These are phyloP conservation scores for Cordilura impudica DNA, from an alignment of 2,888 invertebrate genomes.

Conservation along the genomic window DNA sequence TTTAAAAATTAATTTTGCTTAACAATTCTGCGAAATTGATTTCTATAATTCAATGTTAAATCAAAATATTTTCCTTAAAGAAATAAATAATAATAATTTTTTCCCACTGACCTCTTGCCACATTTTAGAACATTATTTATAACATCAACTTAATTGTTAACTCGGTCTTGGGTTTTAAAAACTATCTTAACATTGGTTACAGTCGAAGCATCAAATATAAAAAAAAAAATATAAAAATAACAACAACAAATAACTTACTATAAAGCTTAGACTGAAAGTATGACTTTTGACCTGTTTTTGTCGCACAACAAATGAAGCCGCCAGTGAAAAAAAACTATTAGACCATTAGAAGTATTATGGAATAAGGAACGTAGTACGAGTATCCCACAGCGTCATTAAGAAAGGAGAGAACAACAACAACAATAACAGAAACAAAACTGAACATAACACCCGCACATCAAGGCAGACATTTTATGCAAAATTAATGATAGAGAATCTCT, in stretches of 20 bases:
- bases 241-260: slow-evolving; percentile 23
- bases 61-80: slow-evolving; percentile 40
- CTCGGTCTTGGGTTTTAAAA: slow-evolving; percentile 9
- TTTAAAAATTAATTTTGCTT: too few species aligned
- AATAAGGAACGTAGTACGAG: background rate
- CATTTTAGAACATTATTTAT: slow-evolving; percentile 30
- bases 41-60: slow-evolving; percentile 7
- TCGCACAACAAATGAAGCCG: slow-evolving; percentile 53
- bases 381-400: slow-evolving; percentile 54
- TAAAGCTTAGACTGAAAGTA: slow-evolving; percentile 50
- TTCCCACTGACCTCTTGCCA: slow-evolving; percentile 32
- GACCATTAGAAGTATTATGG: slow-evolving; percentile 13
- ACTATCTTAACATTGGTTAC: background rate
- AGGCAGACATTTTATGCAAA: slow-evolving; percentile 58
- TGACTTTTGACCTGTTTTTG: slow-evolving; percentile 60
- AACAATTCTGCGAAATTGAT: slow-evolving; percentile 6
- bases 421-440: slow-evolving; percentile 22
- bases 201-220: background rate
- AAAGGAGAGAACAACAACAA: slow-evolving; percentile 27
- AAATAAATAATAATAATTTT: slow-evolving; percentile 22
- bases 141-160: slow-evolving; percentile 49
- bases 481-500: slow-evolving; percentile 59
- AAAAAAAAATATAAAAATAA: slow-evolving; percentile 8
- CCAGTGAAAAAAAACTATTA: slow-evolving; percentile 44
- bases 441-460: slow-evolving; percentile 59